A percentile compares a stretch with the other conserved stretches of the same genome.
phyloP scores from a whole-genome alignment of 1,140 invertebrate genomes.

The Drosophila equinoxialis region DNA sequence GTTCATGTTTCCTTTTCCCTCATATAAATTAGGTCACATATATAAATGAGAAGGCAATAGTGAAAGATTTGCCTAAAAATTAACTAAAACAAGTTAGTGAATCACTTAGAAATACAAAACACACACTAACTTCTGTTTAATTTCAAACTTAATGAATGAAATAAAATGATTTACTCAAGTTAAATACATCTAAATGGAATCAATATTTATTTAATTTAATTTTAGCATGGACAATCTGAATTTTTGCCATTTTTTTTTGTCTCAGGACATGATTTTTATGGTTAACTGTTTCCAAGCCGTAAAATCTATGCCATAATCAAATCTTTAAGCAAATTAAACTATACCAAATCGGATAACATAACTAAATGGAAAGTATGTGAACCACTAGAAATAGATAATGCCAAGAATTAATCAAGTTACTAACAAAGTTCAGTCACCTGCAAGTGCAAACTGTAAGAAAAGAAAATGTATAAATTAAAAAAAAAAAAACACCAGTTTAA shows the following conservation, averaged over 20 bases:
- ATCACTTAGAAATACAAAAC: background rate
- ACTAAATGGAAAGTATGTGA: too few relatives aligned
- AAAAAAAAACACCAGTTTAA: background rate
- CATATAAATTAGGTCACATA: slow-evolving; percentile 41
- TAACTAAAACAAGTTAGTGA: background rate
- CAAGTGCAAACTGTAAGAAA: background rate
- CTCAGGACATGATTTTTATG: slow-evolving; percentile 7
- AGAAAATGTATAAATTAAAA: too few relatives aligned
- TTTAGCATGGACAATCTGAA: background rate
- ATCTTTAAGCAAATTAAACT: too few relatives aligned
- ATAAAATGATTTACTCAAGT: background rate
- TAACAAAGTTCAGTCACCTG: background rate
- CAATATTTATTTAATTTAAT: slow-evolving; percentile 56
- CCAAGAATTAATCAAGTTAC: too few relatives aligned
- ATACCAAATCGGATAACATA: too few relatives aligned
- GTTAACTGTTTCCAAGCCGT: background rate
- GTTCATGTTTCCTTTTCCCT: slow-evolving; percentile 22
- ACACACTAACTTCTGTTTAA: too few relatives aligned
- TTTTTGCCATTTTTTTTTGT: background rate
- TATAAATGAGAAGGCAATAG: slow-evolving; percentile 6
- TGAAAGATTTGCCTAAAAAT: background rate
- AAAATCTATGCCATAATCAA: background rate
- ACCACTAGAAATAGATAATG: too few relatives aligned
- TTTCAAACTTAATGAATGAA: too few relatives aligned
- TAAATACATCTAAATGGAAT: slow-evolving; percentile 27